Evolutionary conservation across 2,113 vertebrate genomes (phyloP), one percentile per base, ranked within the genome.

Genomic region (Scolopax mira): DNA sequence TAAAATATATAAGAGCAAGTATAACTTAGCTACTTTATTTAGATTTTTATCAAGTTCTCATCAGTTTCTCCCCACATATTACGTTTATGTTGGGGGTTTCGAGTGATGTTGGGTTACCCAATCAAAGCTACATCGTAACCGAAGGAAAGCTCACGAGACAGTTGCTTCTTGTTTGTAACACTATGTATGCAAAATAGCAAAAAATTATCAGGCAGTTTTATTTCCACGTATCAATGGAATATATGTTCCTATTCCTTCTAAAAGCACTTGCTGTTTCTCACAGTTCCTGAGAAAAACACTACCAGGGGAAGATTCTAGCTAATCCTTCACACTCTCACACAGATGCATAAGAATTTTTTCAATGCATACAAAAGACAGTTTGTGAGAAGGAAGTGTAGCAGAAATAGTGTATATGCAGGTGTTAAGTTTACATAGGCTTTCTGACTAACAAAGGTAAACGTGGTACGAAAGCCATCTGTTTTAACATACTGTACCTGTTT

Each of bases 401-500:
- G 79, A 86, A 85, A 66, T 24, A 80, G 54, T 11, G 27, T 62
- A 65, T 17, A 54, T 77, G 79, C 93, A 72, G 49, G 58, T 90
- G 28, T 85, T 85, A 94, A 71, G 19, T 80, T 95, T 83, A 95
- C 58, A 95, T 71, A 52, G 72, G 74, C 60, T 93, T 84, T 94
- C 85, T 89, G 88, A 72, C 69, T 88, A 95, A 91, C 79, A 93
- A 95, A 95, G 67, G 78, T 85, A 90, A 96, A 46, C 2, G 49
- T 5, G 67, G 64, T 97, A 96, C 42, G 71, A 96, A 97, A 98
- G 95, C 93, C 92, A 94, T 85, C 88, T 82, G 93, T 91, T 97
- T 75, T 66, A 90, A 96, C 96, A 98, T 98, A 98, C 98, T 98
- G 97, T 98, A 98, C 98, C 98, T 98, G 97, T 97, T 97, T 79